Base-by-base conservation (phyloP, 2,888 invertebrate species). In the Drosophila acutilabella region DNA sequence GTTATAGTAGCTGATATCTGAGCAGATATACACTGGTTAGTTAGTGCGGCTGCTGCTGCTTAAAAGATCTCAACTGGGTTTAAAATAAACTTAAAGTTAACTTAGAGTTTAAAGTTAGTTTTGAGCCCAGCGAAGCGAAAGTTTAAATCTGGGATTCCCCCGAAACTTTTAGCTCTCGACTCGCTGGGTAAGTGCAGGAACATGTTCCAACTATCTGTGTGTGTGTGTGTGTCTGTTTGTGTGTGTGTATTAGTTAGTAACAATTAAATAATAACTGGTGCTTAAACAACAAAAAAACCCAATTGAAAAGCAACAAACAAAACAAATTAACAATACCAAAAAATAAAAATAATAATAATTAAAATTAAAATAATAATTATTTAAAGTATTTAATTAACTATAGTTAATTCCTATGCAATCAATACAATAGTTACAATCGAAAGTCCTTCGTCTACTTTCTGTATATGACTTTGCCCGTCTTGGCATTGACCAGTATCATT, bases 401-500 rank as follows among this genome's bases (percentile, higher is more conserved):
- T 48, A 50, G 26, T 30, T 42, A 18, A 47, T 30, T 50, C 45
- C 65, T 53, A 74, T 40, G 42, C 48, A 42, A 71, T 30, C 30
- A 52, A 56, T 80, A 80, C 66, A 65, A 61, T 74, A 74, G 74
- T 70, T 36, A 33, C 26, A 14, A 30, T 33, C 33, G 45, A 8
- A 40, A 36, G 48, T 47, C 75, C 80, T 54, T 3, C 62, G 54
- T 75, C 84, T 92, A 91, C 83, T 91, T 92, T 73, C 91, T 90
- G 83, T 88, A 90, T 74, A 91, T 90, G 81, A 91, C 91, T 90
- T 91, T 92, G 91, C 91, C 91, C 79, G 91, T 92, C 89, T 92
- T 92, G 88, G 92, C 90, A 88, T 91, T 91, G 69, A 91, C 91
- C 90, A 91, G 89, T 81, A 91, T 92, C 82, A 92, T 92, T 89